Conservation (phyloP, 2,888 invertebrate species). For the Drosophila neotestacea region DNA sequence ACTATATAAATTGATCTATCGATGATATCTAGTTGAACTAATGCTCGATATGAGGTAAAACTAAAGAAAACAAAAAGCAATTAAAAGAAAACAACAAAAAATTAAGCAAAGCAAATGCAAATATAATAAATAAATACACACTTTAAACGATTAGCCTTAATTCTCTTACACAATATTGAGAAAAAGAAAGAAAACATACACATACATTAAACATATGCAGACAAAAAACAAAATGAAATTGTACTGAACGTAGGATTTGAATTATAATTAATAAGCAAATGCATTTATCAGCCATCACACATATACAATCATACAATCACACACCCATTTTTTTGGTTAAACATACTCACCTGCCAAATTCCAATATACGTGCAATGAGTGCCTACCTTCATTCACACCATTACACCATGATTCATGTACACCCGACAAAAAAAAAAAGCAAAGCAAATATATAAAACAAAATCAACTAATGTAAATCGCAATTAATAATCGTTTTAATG, state of each 20-base stretch:
- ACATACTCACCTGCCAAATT: constrained; percentile 21
- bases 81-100: constrained; percentile 15
- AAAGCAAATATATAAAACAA: constrained; percentile 7
- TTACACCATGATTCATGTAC: constrained; percentile 5
- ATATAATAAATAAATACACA: constrained; percentile 27
- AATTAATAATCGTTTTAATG: constrained; percentile 15
- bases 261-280: constrained; percentile 54
- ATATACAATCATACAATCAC: background rate
- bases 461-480: constrained; percentile 44
- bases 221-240: constrained; percentile 25
- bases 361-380: constrained; percentile 15
- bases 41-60: constrained; percentile 55
- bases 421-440: constrained; percentile 2
- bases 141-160: constrained; percentile 32
- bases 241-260: constrained; percentile 60
- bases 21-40: constrained; percentile 65
- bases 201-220: constrained; percentile 7
- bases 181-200: constrained; percentile 16
- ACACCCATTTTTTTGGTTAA: background rate
- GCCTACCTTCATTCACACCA: constrained; percentile 8
- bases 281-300: constrained; percentile 55
- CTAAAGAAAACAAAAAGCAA: constrained; percentile 21
- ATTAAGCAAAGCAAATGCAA: constrained; percentile 4
- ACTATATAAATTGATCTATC: constrained; percentile 33
- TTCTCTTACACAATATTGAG: constrained; percentile 20